phyloP scores from a whole-genome alignment of 1,140 invertebrate species.

The Philopotamus ludificatus region DNA sequence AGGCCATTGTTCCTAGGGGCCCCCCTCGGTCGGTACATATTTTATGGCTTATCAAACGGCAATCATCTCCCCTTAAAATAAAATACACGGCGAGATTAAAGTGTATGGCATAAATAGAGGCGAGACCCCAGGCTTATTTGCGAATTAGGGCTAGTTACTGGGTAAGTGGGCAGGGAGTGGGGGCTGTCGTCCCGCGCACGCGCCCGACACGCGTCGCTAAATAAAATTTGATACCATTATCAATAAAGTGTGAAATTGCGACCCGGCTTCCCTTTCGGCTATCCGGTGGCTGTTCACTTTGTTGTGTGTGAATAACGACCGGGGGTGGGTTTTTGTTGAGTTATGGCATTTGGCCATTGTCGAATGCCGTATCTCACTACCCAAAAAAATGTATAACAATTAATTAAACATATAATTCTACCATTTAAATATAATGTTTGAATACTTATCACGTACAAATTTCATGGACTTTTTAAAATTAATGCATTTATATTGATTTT shows the following conservation, averaged over 20 bases:
- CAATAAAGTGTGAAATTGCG: slow-evolving; percentile 43
- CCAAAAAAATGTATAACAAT: too few species aligned
- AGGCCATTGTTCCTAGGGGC: background rate
- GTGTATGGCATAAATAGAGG: slow-evolving; percentile 20
- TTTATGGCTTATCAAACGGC: slow-evolving; percentile 21
- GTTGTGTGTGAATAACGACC: too few species aligned
- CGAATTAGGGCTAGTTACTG: slow-evolving; percentile 14
- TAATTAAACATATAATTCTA: too few species aligned
- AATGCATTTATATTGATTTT: too few species aligned
- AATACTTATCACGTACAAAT: too few species aligned
- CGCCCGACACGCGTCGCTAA: slow-evolving; percentile 37
- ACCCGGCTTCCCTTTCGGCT: slow-evolving; percentile 23
- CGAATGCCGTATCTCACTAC: too few species aligned
- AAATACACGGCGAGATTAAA: slow-evolving; percentile 11
- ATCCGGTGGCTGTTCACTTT: background rate
- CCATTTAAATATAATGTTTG: too few species aligned
- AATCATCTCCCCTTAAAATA: slow-evolving; percentile 20
- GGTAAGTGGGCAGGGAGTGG: slow-evolving; percentile 11
- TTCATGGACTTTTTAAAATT: too few species aligned
- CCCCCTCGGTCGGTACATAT: slow-evolving; percentile 2
- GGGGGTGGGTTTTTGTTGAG: too few species aligned
- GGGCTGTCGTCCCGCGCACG: slow-evolving; percentile 20
- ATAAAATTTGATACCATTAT: slow-evolving; percentile 43
- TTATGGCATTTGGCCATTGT: too few species aligned
- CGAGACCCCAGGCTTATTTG: slow-evolving; percentile 10